phyloP scores from a whole-genome alignment of 1,140 invertebrate species.

The Pseudoatta argentina region DNA sequence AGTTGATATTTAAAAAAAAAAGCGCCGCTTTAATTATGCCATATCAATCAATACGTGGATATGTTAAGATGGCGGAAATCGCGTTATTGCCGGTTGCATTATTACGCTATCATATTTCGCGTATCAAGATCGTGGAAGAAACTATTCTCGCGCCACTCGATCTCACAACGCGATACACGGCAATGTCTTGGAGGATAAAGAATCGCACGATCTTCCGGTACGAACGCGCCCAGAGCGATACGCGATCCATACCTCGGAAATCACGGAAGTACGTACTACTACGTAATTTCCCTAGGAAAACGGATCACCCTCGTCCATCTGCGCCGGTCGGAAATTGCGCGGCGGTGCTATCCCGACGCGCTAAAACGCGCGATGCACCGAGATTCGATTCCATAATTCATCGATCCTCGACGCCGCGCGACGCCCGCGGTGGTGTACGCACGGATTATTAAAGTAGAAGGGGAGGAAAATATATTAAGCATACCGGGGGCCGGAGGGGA shows the following conservation, averaged over 20 bases:
- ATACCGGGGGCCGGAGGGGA: not conserved
- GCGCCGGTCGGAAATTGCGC: slow-evolving; percentile 43
- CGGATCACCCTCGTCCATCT: slow-evolving; percentile 55
- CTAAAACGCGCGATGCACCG: not conserved
- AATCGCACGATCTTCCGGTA: slow-evolving; percentile 46
- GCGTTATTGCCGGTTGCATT: not conserved
- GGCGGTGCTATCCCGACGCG: not conserved
- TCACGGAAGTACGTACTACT: slow-evolving; percentile 44
- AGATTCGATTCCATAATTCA: slow-evolving; percentile 61
- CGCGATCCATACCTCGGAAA: slow-evolving; percentile 39
- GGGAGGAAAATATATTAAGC: slow-evolving; percentile 43
- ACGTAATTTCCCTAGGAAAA: slow-evolving; percentile 49
- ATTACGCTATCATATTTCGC: slow-evolving; percentile 37
- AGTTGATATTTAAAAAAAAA: not conserved
- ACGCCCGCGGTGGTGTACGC: slow-evolving; percentile 21
- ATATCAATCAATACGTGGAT: not conserved
- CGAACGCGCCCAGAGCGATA: slow-evolving; percentile 16
- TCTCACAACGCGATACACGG: slow-evolving; percentile 41
- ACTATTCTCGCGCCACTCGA: slow-evolving; percentile 13
- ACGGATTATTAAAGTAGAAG: slow-evolving; percentile 53
- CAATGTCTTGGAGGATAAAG: not conserved
- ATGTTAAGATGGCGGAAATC: not conserved
- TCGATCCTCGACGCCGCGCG: slow-evolving; percentile 35
- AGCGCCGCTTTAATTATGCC: not conserved
- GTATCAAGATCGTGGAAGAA: slow-evolving; percentile 26